Conservation (phyloP, 1,140 invertebrate species). For the Zaprionus nigranus region DNA sequence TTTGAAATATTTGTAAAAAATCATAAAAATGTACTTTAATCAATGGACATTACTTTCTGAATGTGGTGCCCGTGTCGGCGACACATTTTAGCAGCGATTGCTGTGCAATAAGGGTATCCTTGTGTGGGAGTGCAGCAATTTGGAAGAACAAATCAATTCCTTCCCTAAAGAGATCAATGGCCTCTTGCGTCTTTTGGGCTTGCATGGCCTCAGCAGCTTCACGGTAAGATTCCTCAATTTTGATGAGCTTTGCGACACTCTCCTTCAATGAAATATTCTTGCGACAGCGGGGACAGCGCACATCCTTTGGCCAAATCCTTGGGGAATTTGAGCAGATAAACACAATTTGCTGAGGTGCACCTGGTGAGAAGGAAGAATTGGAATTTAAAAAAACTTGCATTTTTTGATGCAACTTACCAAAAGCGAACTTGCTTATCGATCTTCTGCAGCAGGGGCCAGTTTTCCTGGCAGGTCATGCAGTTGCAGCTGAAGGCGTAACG, state of each 20-base stretch:
- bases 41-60: conserved; percentile 56
- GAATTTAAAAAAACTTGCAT: neutral
- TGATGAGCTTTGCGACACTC: conserved; percentile 84
- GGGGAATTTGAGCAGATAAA: conserved; percentile 85
- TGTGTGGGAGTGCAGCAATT: conserved; percentile 86
- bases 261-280: conserved; percentile 86
- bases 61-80: conserved; percentile 83
- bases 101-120: conserved; percentile 86
- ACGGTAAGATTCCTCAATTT: conserved; percentile 86
- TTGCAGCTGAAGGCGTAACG: conserved; percentile 93
- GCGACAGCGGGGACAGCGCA: conserved; percentile 86
- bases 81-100: conserved; percentile 87
- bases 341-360: conserved; percentile 86
- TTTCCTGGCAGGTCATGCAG: conserved; percentile 90
- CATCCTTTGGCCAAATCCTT: conserved; percentile 71
- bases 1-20: conserved; percentile 4
- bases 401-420: conserved; percentile 52
- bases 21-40: conserved; percentile 1
- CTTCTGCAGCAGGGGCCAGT: conserved; percentile 90
- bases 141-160: conserved; percentile 85
- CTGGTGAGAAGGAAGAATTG: conserved; percentile 69
- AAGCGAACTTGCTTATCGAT: conserved; percentile 85
- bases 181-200: conserved; percentile 80
- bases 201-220: conserved; percentile 85
- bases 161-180: conserved; percentile 84